These are phyloP conservation scores for Dasysyrphus tricinctus DNA, from an alignment of 2,888 invertebrate species.

Conservation along the genomic window DNA sequence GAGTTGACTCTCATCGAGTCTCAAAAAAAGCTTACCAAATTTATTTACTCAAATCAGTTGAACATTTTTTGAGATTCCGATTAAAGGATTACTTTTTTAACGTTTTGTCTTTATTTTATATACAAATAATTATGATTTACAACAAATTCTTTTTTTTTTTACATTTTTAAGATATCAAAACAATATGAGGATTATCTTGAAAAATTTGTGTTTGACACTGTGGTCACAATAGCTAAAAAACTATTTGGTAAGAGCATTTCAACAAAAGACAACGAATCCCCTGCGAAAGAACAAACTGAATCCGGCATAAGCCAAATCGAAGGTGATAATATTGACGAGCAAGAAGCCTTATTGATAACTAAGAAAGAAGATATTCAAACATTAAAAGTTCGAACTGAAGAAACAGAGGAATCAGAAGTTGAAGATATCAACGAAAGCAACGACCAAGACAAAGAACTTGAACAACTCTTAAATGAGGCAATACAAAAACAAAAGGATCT, in stretches of 20 bases:
- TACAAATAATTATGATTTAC: background rate
- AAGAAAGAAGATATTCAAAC: background rate
- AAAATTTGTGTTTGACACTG: constrained; percentile 84
- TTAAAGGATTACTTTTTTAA: too few relatives aligned
- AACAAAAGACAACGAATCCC: background rate
- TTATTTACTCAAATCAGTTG: too few relatives aligned
- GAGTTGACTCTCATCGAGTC: too few relatives aligned
- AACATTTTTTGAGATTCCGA: too few relatives aligned
- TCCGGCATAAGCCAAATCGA: background rate
- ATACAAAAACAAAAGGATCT: constrained; percentile 70
- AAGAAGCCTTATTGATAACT: background rate
- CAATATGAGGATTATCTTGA: constrained; percentile 89
- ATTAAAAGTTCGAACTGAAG: background rate
- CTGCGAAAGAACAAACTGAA: background rate
- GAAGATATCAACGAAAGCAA: background rate
- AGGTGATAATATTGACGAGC: constrained; percentile 47
- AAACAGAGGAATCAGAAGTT: background rate
- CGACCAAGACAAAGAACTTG: constrained; percentile 72
- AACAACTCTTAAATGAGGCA: constrained; percentile 75
- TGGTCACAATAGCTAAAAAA: constrained; percentile 80
- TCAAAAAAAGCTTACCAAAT: too few relatives aligned
- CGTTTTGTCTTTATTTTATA: background rate
- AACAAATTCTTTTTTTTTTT: background rate
- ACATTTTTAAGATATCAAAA: constrained; percentile 82
- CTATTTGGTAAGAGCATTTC: constrained; percentile 72